Base-by-base conservation (phyloP, 2,797 vertebrate genomes). In the Lerista edwardsae region DNA sequence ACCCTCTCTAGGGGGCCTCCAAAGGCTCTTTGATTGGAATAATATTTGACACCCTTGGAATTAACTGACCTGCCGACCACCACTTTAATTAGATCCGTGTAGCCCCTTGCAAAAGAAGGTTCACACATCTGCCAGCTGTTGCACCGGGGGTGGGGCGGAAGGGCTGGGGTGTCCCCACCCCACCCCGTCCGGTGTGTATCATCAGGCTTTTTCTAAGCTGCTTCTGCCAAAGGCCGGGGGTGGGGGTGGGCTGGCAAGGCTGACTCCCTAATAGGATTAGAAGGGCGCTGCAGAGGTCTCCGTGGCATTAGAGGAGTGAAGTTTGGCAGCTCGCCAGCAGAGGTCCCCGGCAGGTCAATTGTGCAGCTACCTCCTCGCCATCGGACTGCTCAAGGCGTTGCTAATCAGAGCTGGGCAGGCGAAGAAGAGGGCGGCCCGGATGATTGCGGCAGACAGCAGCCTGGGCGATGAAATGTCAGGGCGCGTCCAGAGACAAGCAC, bases 221-320 rank as follows among this genome's bases (percentile, higher is more conserved):
- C 81, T 89, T 75, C 84, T 41, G 67, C 79, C 71, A 21, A 41
- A 23, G 62, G 72, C 88, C 75, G 71, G 72, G 44, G 41, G 41
- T 44, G 39, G 79, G 72, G 41, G n/a, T n/a, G n/a, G 41, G 80
- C 65, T 31, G 67, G 39, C 0, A 2, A 44, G 86, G 82, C 82
- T 87, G 90, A 90, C 90, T 93, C 87, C 74, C 57, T 93, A 94
- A 94, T 88, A 77, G 93, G 93, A 94, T 94, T 94, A 94, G 75
- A 71, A 91, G 91, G 93, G 84, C 57, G 0, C 80, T 29, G 64
- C 51, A 79, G 79, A 92, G 86, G 90, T 86, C 64, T 69, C 34
- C 31, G 68, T n/a, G 4, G 90, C 84, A 78, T 76, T 82, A 88
- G 79, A 75, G 75, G 39, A 41, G 87, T 0, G 59, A 59, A 57